Base-by-base conservation (phyloP, 2,113 vertebrate genomes). In the Pseudopipra pipra region DNA sequence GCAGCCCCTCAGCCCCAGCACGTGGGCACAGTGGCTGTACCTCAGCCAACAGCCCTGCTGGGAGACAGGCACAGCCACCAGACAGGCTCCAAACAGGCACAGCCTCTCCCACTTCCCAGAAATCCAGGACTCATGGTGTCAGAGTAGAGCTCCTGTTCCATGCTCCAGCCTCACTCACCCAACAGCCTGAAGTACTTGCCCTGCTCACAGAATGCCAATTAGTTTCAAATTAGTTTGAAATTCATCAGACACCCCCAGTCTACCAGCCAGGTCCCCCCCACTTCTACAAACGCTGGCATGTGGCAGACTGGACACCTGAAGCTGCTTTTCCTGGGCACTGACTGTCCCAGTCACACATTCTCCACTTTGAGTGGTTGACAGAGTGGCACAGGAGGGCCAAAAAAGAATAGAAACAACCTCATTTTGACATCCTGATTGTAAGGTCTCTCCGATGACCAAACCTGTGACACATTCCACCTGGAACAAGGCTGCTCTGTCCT, bases 31-130 rank as follows among this genome's bases (percentile, higher is more conserved):
- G 51, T 24, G 51, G 51, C 51, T 52, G 51, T 52, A 28, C 51
- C 51, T 28, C 51, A 28, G 51, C 25, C 51, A 52, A 52, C 25
- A 52, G 51, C 51, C 51, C 25, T 27, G 51, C 49, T 28, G 51
- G 25, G 25, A 28, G 25, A 52, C 16, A 25, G 51, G 52, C 52
- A 55, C 52, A 55, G 28, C 16, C 28, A 55, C 52, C 52, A 31
- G 17, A 30, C 52, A 3, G 55, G 70, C 62, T 30, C n/a, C 13
- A 1, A 12, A 19, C 1, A 0, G 21, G 39, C 39, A 14, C 10
- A 12, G 27, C 51, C 46, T 52, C 44, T 17, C 19, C 21, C 51
- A 28, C 77, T 6, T 0, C 27, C 66, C 59, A 5, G 54, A 28
- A 47, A 44, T 16, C 33, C 44, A 30, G 33, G 33, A 44, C 62